A percentile compares a stretch with the other conserved stretches of the same genome.
Conservation (phyloP, 2,888 invertebrate species). For the Tipula helvola region DNA sequence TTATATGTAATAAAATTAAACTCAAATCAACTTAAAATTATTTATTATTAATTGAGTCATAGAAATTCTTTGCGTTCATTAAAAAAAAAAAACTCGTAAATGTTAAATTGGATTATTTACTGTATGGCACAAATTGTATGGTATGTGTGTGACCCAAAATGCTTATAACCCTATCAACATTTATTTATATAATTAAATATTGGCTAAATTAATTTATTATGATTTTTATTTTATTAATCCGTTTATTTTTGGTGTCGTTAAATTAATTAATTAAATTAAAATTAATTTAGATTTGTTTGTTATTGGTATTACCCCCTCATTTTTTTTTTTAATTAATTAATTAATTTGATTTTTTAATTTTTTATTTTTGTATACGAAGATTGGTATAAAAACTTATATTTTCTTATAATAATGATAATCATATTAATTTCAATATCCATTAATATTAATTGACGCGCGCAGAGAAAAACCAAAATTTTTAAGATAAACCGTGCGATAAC, state of each 20-base stretch:
- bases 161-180: neutral
- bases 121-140: neutral
- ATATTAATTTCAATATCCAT: neutral
- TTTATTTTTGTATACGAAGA: neutral
- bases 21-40: neutral
- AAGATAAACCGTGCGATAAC: neutral
- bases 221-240: neutral
- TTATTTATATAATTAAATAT: neutral
- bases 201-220: neutral
- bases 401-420: neutral
- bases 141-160: neutral
- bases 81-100: neutral
- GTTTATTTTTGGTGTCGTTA: neutral
- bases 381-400: neutral
- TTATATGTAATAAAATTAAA: neutral
- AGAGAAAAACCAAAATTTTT: neutral
- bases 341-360: neutral
- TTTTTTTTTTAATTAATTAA: neutral
- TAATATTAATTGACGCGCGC: neutral
- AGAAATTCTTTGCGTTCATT: neutral
- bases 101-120: neutral
- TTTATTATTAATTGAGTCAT: neutral
- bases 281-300: neutral
- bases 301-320: neutral
- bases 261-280: neutral